Evolutionary conservation across 2,888 invertebrate species (phyloP).

Genomic region (Parnassius apollo): DNA sequence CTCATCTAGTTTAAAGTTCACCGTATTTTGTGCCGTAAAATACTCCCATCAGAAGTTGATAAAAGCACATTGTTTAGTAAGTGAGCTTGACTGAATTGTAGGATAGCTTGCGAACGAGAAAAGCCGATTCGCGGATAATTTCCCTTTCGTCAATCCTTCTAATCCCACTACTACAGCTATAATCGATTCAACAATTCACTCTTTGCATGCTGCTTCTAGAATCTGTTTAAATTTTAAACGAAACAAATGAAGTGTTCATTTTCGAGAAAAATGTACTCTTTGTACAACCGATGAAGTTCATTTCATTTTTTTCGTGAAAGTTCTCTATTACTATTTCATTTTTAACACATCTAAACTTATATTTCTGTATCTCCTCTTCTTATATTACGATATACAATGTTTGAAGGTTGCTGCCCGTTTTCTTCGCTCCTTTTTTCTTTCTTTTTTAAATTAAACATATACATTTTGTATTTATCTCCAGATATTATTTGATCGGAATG

Average conservation of each 20-base stretch:
- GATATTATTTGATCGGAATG: slow-evolving; percentile 37
- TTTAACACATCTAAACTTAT: slow-evolving; percentile 45
- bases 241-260: slow-evolving; percentile 49
- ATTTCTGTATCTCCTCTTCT: slow-evolving; percentile 43
- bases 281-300: slow-evolving; percentile 15
- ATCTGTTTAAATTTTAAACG: slow-evolving; percentile 51
- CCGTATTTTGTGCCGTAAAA: slow-evolving; percentile 66
- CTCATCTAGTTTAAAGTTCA: slow-evolving; percentile 76
- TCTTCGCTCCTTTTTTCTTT: slow-evolving; percentile 52
- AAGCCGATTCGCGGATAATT: slow-evolving; percentile 61
- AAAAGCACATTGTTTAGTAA: slow-evolving; percentile 67
- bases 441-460: slow-evolving; percentile 35
- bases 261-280: not conserved
- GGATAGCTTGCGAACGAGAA: slow-evolving; percentile 74
- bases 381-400: slow-evolving; percentile 54
- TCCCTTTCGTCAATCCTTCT: slow-evolving; percentile 62
- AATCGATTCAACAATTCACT: slow-evolving; percentile 70
- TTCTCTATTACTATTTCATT: slow-evolving; percentile 57
- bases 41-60: slow-evolving; percentile 68
- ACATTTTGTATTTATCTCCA: slow-evolving; percentile 1
- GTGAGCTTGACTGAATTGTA: slow-evolving; percentile 75
- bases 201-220: slow-evolving; percentile 77
- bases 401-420: slow-evolving; percentile 50
- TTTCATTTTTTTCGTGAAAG: slow-evolving; percentile 50
- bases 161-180: slow-evolving; percentile 68